Base-by-base conservation (phyloP, 2,888 invertebrate genomes). In the Litoditis marina region DNA sequence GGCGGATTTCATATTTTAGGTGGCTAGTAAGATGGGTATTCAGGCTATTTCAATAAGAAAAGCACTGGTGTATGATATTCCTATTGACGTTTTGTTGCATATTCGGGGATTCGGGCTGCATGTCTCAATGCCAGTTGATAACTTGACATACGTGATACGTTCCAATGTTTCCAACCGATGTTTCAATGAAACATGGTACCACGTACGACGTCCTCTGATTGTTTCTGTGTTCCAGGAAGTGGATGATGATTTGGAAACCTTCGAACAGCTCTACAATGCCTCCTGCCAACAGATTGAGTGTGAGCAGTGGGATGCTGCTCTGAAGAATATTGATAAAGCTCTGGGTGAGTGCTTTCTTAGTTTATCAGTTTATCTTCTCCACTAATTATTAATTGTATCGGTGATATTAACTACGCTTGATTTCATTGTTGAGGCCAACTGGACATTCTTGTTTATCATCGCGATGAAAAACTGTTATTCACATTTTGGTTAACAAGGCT, bases 191-290 rank as follows among this genome's bases (percentile, higher is more conserved):
- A n/a, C 13, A 13, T 19, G 16, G 13, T 16, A n/a, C n/a, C n/a
- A n/a, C n/a, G n/a, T n/a, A n/a, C n/a, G n/a, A n/a, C n/a, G n/a
- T n/a, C n/a, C n/a, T n/a, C n/a, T 11, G n/a, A 56, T 31, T 52
- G 30, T 51, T n/a, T 2, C 11, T 5, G 2, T 42, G 6, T 59
- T 64, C 39, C 34, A 69, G 50, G 60, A 60, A 27, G 44, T 69
- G 8, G 66, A 65, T 11, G 59, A 64, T 5, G 55, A 60, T 8
- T 63, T 67, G 55, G 89, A 89, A 60, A 91, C 93, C 0, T 96
- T 94, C 83, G 96, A 98, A 84, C 86, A 94, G 67, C 88, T 89
- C 30, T 98, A 93, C 84, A 98, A 98, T 82, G 88, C 89, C 39
- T 92, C 94, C 5, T 94, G 94, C 79, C 87, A 88, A 27, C 85